phyloP scores from a whole-genome alignment of 2,888 invertebrate genomes.

The Oscheius sp. region DNA sequence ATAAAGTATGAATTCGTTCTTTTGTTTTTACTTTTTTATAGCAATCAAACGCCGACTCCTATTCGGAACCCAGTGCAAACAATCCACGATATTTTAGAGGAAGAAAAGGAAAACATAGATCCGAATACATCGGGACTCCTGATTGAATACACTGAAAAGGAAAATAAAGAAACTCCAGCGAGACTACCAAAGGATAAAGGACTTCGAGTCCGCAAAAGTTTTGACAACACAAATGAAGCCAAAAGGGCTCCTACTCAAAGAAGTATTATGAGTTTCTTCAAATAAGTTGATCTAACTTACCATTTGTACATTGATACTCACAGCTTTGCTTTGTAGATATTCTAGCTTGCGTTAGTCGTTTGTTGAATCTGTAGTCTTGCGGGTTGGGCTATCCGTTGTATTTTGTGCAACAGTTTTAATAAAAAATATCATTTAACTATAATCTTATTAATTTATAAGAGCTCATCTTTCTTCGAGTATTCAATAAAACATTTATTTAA shows the following conservation, averaged over 20 bases:
- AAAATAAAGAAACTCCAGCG: not conserved
- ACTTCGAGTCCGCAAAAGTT: slow-evolving; percentile 6
- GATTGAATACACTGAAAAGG: not conserved
- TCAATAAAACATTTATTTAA: not conserved
- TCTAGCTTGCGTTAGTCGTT: not conserved
- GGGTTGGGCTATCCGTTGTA: not conserved
- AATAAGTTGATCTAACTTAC: too few relatives aligned
- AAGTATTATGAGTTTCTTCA: slow-evolving; percentile 10
- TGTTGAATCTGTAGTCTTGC: not conserved
- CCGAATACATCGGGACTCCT: not conserved
- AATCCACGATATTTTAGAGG: not conserved
- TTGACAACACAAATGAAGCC: not conserved
- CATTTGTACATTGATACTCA: too few relatives aligned
- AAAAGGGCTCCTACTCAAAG: slow-evolving; percentile 4
- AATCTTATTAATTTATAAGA: not conserved
- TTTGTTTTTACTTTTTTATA: not conserved
- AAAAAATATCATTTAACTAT: not conserved
- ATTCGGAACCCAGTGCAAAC: not conserved
- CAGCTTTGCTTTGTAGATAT: not conserved
- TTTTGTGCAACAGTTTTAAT: not conserved
- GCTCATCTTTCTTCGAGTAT: not conserved
- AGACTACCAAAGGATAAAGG: slow-evolving; percentile 1
- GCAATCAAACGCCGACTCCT: slow-evolving; percentile 15
- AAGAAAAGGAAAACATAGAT: slow-evolving; percentile 20
- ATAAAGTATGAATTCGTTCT: not conserved